Evolutionary conservation across 2,797 vertebrate species (phyloP).

Genomic region (Amniataba percoides): DNA sequence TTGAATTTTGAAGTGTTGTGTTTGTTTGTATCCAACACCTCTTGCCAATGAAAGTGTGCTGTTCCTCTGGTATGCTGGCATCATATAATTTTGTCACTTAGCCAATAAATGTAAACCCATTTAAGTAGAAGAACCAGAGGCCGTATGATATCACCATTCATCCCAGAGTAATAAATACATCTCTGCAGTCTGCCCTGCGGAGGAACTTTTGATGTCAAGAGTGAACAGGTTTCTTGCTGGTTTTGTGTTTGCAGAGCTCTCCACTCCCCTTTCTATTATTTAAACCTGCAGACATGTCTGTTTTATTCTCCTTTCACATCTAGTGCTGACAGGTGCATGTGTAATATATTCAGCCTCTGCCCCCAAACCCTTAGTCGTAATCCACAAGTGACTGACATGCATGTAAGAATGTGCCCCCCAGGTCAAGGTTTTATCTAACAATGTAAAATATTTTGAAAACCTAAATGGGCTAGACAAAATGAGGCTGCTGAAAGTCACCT

Average conservation of each 20-base stretch:
- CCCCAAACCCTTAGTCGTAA: not conserved
- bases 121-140: not conserved
- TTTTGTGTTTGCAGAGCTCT: constrained; percentile 32
- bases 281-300: not conserved
- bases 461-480: constrained; percentile 1
- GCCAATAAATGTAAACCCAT: not conserved
- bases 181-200: constrained; percentile 14
- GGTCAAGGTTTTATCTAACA: not conserved
- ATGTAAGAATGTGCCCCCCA: not conserved
- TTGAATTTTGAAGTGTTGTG: not conserved
- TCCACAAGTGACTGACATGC: constrained; percentile 1
- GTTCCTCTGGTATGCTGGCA: constrained; percentile 7
- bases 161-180: constrained; percentile 14
- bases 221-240: constrained; percentile 29
- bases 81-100: constrained; percentile 4
- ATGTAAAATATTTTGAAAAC: not conserved
- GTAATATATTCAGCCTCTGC: not conserved
- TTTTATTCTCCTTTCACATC: constrained; percentile 19
- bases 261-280: constrained; percentile 15
- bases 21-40: not conserved
- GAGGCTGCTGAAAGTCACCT: not conserved
- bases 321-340: constrained; percentile 20
- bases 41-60: not conserved
- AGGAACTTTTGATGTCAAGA: constrained; percentile 41
- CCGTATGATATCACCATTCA: not conserved